Conservation (phyloP, 2,888 invertebrate species). For the Eilema depressum region DNA sequence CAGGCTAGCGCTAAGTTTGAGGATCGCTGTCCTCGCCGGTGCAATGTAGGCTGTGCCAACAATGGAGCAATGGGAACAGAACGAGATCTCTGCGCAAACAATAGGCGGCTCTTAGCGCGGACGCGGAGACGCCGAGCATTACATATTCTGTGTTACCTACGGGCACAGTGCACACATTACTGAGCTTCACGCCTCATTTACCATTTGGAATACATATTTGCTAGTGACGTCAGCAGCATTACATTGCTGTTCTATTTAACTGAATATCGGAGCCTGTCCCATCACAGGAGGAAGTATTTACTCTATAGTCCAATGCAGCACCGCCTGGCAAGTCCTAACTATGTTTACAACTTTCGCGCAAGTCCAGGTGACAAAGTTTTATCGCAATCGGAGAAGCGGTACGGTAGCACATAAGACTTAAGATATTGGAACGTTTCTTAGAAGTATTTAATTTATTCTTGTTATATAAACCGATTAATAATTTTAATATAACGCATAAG, state of each 20-base stretch:
- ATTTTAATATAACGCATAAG: neutral
- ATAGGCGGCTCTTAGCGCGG: neutral
- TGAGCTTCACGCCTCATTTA: neutral
- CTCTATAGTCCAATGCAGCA: neutral
- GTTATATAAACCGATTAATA: neutral
- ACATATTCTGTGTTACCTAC: constrained; percentile 4
- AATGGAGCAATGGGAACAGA: constrained; percentile 8
- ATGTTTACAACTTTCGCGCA: neutral
- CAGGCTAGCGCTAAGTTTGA: neutral
- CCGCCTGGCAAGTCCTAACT: neutral
- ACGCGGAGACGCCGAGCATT: neutral
- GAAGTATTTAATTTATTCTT: neutral
- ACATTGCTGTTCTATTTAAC: neutral
- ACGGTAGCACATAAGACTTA: neutral
- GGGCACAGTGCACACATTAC: neutral
- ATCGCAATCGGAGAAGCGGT: neutral
- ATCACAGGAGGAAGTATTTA: no score
- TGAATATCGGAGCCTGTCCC: neutral
- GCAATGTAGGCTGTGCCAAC: constrained; percentile 12
- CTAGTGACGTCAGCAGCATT: neutral
- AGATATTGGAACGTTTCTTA: neutral
- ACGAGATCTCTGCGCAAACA: constrained; percentile 7
- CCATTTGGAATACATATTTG: neutral
- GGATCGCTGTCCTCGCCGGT: neutral
- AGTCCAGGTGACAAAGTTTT: neutral